phyloP scores from a whole-genome alignment of 2,113 vertebrate species.

The Damaliscus lunatus region DNA sequence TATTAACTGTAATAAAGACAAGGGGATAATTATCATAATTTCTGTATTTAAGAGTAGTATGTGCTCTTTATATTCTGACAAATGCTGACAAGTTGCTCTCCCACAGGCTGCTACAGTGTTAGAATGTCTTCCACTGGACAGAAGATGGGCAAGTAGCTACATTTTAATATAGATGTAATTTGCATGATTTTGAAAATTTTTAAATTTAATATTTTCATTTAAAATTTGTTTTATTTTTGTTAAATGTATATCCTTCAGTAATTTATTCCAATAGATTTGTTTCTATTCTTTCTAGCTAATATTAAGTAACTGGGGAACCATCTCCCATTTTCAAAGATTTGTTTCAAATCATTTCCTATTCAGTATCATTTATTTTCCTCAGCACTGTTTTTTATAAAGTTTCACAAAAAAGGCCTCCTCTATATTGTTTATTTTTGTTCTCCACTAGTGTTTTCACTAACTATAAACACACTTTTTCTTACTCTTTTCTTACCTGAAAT shows the following conservation, averaged over 20 bases:
- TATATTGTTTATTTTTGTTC: neutral
- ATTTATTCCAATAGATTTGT: neutral
- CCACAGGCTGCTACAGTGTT: neutral
- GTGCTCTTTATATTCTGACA: neutral
- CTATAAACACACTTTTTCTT: neutral
- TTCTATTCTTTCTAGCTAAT: neutral
- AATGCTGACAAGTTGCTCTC: neutral
- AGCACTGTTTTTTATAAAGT: constrained; percentile 48
- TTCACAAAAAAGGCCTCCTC: neutral
- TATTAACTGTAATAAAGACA: neutral
- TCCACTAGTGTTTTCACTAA: neutral
- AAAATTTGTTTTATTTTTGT: neutral
- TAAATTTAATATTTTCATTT: neutral
- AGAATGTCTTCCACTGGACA: neutral
- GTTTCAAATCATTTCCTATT: neutral
- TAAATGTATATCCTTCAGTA: neutral
- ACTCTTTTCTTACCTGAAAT: neutral
- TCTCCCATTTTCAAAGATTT: neutral
- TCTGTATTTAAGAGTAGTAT: neutral
- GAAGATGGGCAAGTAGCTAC: neutral
- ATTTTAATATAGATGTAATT: constrained; percentile 12
- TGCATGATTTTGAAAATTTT: neutral
- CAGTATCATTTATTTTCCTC: constrained; percentile 40
- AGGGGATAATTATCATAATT: neutral
- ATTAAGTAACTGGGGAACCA: neutral